Evolutionary conservation across 2,888 invertebrate species (phyloP), one percentile per base, ranked within the genome.

Genomic region (Chymomyza procnemis): DNA sequence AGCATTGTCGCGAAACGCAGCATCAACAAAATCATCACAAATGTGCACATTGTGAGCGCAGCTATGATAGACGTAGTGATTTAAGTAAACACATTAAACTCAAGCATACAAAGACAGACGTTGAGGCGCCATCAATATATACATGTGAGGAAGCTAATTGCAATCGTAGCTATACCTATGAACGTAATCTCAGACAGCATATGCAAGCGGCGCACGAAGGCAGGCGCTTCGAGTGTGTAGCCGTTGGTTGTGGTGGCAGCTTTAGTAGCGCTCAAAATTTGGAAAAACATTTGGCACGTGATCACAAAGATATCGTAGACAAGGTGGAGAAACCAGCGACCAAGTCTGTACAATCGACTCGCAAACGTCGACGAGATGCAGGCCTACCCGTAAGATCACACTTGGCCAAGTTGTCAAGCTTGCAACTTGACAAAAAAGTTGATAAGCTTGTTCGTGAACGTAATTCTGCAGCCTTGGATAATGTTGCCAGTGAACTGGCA

Each of bases 161-260:
- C 73, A 62, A 75, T 1, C 87, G 92, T 58, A 87, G 88, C 64
- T 94, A 93, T 85, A 89, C 91, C 4, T 92, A 92, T 69, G 92
- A 92, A 73, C 92, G 91, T 52, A 94, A 93, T 90, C 90, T 94
- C 19, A 91, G 90, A 1, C 91, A 92, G 64, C 94, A 94, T 74
- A 90, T 93, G 65, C 76, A 90, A 64, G 89, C 89, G 1, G 91
- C 90, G 46, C 94, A 94, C 79, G 83, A 92, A 18, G 92, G 92
- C 1, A 77, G 91, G 4, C 92, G 88, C 50, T 92, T 92, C 82
- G 87, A 90, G 54, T 93, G 93, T 76, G 79, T 81, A 9, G 76
- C 92, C 2, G 59, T 74, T 1, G 77, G 74, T 4, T 91, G 91
- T 62, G 64, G 69, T 3, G 75, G 82, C 1, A 74, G 73, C 26